Evolutionary conservation across 2,797 vertebrate genomes (phyloP), one percentile per base, ranked within the genome.

Genomic region (Ispidina lecontei): DNA sequence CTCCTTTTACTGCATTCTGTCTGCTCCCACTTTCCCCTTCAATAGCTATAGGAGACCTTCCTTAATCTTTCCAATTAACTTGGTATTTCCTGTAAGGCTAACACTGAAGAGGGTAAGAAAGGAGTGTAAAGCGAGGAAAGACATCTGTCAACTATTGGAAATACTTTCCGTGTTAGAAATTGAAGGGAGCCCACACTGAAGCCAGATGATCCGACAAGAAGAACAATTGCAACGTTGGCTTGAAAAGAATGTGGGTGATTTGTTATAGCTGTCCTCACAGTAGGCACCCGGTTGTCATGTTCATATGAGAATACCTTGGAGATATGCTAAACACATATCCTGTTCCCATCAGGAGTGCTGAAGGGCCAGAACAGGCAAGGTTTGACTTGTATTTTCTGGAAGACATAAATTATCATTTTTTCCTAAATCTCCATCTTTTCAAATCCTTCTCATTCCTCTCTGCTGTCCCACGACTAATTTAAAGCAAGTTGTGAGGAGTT

Each of bases 131-230:
- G 93, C 52, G 91, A 95, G 93, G 92, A 94, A 95, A 95, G 96
- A 96, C 96, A 96, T 96, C 96, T 96, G 95, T 93, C 96, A 96
- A 89, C 96, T 92, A 96, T 95, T 96, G 94, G 91, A 90, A 95
- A 95, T 95, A 95, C 80, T 95, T 95, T 96, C 89, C 16, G 0
- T 51, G 91, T 77, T 95, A 92, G 94, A 62, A 88, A 75, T 43
- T 91, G 94, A 91, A 93, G 93, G 78, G 75, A 96, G 94, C 93
- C 93, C 93, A 94, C 95, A 95, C 94, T 94, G 94, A 80, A 95
- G 86, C 94, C 94, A 95, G 94, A 95, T 96, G 96, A 96, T 91
- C 73, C 4, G 25, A 55, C 5, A 7, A 87, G 87, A 71, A 91
- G 90, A 95, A 96, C 92, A 95, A 95, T 94, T 81, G 94, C 87